phyloP scores from a whole-genome alignment of 2,888 invertebrate species.

The Oscheius sp. region DNA sequence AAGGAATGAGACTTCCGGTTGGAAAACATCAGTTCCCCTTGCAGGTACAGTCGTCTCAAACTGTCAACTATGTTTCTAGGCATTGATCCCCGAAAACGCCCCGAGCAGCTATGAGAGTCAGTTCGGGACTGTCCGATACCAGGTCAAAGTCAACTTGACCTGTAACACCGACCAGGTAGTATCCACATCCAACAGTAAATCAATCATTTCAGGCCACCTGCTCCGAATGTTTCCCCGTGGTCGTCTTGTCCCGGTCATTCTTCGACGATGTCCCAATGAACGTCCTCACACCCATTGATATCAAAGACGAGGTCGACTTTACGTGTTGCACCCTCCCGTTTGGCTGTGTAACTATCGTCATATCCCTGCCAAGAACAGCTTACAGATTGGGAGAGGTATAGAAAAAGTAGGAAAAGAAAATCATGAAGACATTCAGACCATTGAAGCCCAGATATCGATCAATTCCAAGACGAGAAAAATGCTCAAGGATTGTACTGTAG shows the following conservation, averaged over 20 bases:
- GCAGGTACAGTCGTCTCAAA: conserved; percentile 40
- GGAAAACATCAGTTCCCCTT: conserved; percentile 70
- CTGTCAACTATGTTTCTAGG: conserved; percentile 21
- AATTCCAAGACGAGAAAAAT: conserved; percentile 68
- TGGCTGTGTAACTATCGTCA: conserved; percentile 66
- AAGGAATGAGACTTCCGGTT: conserved; percentile 53
- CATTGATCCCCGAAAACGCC: conserved; percentile 58
- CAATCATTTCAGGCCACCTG: conserved; percentile 56
- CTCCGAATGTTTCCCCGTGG: conserved; percentile 69
- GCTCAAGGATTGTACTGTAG: conserved; percentile 65
- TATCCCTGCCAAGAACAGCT: conserved; percentile 66
- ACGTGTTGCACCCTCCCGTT: conserved; percentile 71
- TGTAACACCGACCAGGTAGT: conserved; percentile 67
- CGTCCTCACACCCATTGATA: conserved; percentile 68
- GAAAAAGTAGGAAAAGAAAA: neutral
- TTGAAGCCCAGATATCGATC: conserved; percentile 59
- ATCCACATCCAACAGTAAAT: neutral
- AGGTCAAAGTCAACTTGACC: conserved; percentile 61
- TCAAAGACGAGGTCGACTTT: conserved; percentile 68
- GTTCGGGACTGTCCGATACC: conserved; percentile 70
- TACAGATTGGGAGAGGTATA: conserved; percentile 68
- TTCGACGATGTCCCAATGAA: conserved; percentile 69
- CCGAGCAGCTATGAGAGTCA: conserved; percentile 70
- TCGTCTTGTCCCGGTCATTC: conserved; percentile 67
- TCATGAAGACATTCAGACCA: conserved; percentile 48